These are phyloP conservation scores for Autographa gamma DNA, from an alignment of 2,888 invertebrate genomes.

Conservation along the genomic window DNA sequence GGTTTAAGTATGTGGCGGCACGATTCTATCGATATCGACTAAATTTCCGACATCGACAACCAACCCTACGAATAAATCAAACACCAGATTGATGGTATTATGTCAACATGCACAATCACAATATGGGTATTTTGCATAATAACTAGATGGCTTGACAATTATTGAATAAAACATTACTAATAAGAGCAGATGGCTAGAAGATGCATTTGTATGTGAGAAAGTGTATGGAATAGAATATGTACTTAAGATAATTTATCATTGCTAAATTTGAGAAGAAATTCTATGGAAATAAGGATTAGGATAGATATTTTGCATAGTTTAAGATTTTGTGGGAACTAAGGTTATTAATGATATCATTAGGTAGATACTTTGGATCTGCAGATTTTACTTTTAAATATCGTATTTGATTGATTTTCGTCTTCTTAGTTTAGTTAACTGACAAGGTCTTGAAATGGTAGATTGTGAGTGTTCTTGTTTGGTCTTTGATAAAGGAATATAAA, in stretches of 20 bases:
- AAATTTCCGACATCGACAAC: conserved; percentile 5
- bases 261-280: conserved; percentile 68
- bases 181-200: conserved; percentile 73
- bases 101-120: conserved; percentile 86
- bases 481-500: neutral
- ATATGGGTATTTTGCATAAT: conserved; percentile 83
- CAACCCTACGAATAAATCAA: conserved; percentile 78
- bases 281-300: conserved; percentile 63
- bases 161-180: conserved; percentile 82
- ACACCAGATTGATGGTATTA: conserved; percentile 87
- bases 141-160: conserved; percentile 83
- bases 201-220: conserved; percentile 79
- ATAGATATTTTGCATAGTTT: conserved; percentile 45
- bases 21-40: conserved; percentile 55
- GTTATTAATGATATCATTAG: conserved; percentile 55
- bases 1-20: too few relatives aligned
- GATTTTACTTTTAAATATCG: too few relatives aligned
- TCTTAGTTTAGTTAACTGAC: neutral
- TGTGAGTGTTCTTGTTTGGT: neutral
- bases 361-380: conserved; percentile 28
- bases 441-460: neutral
- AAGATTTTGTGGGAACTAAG: conserved; percentile 53
- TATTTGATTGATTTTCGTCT: conserved; percentile 25
- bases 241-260: conserved; percentile 81
- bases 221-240: conserved; percentile 46